Evolutionary conservation across 2,113 vertebrate genomes (phyloP), one percentile per base, ranked within the genome.

Genomic region (Lagopus muta): DNA sequence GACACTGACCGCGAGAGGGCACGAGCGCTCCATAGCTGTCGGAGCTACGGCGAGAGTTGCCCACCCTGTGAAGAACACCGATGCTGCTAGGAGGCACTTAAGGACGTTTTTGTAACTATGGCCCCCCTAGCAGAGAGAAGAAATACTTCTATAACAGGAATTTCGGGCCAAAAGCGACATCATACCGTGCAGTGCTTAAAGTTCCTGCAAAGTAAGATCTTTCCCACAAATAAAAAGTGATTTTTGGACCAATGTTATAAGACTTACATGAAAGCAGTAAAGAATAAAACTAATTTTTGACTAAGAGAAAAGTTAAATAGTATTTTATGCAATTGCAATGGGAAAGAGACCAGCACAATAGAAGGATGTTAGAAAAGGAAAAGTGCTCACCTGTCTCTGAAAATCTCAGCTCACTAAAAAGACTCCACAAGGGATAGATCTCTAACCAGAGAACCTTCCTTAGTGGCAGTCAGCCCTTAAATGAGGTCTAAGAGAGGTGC

Each of bases 1-100:
- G 25, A 8, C 25, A 52, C 25, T 15, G 27, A 4, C 83, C 97
- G 79, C 95, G 55, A 79, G 97, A 95, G 92, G 95, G 96, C 93
- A 86, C 2, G 8, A 50, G 57, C 36, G 88, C 74, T 90, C 93
- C 70, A 76, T 10, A 13, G 62, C 21, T 4, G 16, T 2, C 58
- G 50, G 50, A 52, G 24, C 50, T 8, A 13, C 50, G 1, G 50
- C 25, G 50, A 13, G 25, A 28, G 25, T 13, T 25, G 8, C 50
- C 50, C 12, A 8, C 50, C 25, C 13, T 15, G 13, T 5, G 50
- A 15, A 52, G 25, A 27, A 8, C 1, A 5, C 13, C 18, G 13
- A 27, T 0, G 3, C 7, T 15, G 3, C 55, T 7, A 36, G 25
- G 55, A 12, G 52, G 42, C 11, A 1, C 13, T 43, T 0, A 7